Base-by-base conservation (phyloP, 2,797 vertebrate species). In the Coilia nasus region DNA sequence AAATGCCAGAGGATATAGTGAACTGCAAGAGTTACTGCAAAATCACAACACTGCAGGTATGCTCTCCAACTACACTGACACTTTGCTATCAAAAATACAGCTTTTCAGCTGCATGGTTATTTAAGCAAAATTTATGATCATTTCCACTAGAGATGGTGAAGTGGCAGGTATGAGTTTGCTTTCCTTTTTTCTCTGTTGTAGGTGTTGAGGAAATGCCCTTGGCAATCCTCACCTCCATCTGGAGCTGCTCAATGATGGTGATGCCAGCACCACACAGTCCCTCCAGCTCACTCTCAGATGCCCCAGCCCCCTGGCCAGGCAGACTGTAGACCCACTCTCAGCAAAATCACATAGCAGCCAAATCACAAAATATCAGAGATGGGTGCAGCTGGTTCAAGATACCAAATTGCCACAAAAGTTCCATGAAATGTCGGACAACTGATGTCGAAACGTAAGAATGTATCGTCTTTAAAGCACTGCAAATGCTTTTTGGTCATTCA, bases 201-300 rank as follows among this genome's bases (percentile, higher is more conserved):
- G 6, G 35, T 44, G 71, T 31, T 71, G 25, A 31, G 64, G 64
- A 71, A 71, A 35, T 15, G 64, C 71, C 35, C 71, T 44, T 6
- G 19, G 15, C 35, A 21, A 21, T 41, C 67, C 71, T 78, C 71
- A 44, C 35, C 71, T 78, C 71, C 71, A 78, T 78, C 35, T 78
- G 71, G 19, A 44, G 71, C 17, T 2, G 31, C 31, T 15, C 35
- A 17, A 78, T 78, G 71, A 17, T 19, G 35, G 35, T 19, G 17
- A 15, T 44, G 31, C 71, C 71, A 19, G 41, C 35, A 78, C 3
- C 71, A 1, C 71, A 78, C 71, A 9, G 4, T 35, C 21, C 35
- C 71, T 44, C 35, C 31, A 78, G 35, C 35, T 44, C 71, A 15
- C 71, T 10, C 5, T 19, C 67, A 41, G 67, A 75, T 41, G 67